These are phyloP conservation scores for Tethya wilhelma DNA, from an alignment of 37 sponge, comb jelly and placozoan genomes.

Conservation along the genomic window DNA sequence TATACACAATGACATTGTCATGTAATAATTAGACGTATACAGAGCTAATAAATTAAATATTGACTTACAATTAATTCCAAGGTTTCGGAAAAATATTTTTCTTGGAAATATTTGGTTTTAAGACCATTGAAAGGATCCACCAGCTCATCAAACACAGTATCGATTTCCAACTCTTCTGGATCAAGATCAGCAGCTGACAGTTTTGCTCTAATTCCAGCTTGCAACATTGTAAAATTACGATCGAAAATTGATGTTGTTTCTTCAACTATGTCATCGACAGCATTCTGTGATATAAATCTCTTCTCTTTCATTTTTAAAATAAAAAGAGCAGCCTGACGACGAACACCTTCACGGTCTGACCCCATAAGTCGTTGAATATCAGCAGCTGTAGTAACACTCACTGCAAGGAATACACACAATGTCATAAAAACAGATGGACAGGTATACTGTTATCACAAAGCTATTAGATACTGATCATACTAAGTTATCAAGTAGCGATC, in stretches of 20 bases:
- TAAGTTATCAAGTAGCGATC: too few relatives aligned
- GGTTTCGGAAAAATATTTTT: conserved; percentile 24
- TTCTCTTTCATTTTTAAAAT: conserved; percentile 17
- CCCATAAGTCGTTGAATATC: neutral
- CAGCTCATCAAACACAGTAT: neutral
- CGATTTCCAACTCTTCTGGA: neutral
- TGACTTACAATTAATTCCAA: conserved; percentile 23
- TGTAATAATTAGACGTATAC: neutral
- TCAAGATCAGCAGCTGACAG: neutral
- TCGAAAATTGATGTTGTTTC: neutral
- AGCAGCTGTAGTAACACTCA: too few relatives aligned
- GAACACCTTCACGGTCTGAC: neutral
- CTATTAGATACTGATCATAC: too few relatives aligned
- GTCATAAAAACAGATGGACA: too few relatives aligned
- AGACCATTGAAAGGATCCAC: conserved; percentile 34
- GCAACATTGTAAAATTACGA: neutral
- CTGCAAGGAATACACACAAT: too few relatives aligned
- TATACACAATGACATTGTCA: neutral
- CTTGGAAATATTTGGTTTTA: neutral
- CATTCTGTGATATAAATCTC: conserved; percentile 23
- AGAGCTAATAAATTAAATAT: neutral
- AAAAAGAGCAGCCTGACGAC: conserved; percentile 7
- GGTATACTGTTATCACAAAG: too few relatives aligned
- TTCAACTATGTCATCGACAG: conserved; percentile 7
- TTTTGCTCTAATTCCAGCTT: conserved; percentile 5